Evolutionary conservation across 37 sponge, comb jelly and placozoan genomes (phyloP).

Genomic region (Spongilla lacustris): DNA sequence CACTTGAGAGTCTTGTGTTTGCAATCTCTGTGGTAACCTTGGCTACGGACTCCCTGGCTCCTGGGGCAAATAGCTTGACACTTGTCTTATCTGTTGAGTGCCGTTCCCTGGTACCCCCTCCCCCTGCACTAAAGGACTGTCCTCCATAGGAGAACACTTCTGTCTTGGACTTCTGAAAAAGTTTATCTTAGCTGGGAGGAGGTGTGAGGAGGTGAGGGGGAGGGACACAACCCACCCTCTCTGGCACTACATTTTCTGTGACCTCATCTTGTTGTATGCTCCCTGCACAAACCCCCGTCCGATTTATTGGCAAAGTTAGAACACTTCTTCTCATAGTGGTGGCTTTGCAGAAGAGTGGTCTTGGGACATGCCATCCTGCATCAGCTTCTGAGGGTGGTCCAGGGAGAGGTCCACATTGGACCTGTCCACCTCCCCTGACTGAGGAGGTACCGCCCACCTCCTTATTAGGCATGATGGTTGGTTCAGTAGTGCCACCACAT

Average conservation of each 20-base stretch:
- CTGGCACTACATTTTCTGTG: slow-evolving; percentile 78
- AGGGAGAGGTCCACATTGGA: slow-evolving; percentile 40
- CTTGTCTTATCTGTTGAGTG: background rate
- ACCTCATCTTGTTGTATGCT: slow-evolving; percentile 56
- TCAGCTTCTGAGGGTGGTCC: slow-evolving; percentile 71
- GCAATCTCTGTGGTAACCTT: slow-evolving; percentile 9
- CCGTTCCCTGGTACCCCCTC: background rate
- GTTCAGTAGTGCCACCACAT: slow-evolving; percentile 82
- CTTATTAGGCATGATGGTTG: slow-evolving; percentile 59
- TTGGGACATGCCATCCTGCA: slow-evolving; percentile 74
- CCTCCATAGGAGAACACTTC: slow-evolving; percentile 53
- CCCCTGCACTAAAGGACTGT: slow-evolving; percentile 6
- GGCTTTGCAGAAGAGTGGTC: slow-evolving; percentile 72
- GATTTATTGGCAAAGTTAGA: slow-evolving; percentile 76
- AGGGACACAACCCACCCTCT: slow-evolving; percentile 44
- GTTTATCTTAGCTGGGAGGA: background rate
- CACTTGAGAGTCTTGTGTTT: background rate
- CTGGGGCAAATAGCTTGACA: slow-evolving; percentile 56
- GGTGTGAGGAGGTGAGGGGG: background rate
- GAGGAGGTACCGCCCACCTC: slow-evolving; percentile 29
- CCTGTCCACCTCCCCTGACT: slow-evolving; percentile 2
- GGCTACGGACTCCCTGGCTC: slow-evolving; percentile 31
- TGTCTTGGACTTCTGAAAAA: slow-evolving; percentile 26
- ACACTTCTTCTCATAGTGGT: slow-evolving; percentile 64
- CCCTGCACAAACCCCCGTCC: slow-evolving; percentile 62